A percentile compares a stretch with the other conserved stretches of the same genome.
phyloP scores from a whole-genome alignment of 2,888 invertebrate species.

The Drosophila prolongata region DNA sequence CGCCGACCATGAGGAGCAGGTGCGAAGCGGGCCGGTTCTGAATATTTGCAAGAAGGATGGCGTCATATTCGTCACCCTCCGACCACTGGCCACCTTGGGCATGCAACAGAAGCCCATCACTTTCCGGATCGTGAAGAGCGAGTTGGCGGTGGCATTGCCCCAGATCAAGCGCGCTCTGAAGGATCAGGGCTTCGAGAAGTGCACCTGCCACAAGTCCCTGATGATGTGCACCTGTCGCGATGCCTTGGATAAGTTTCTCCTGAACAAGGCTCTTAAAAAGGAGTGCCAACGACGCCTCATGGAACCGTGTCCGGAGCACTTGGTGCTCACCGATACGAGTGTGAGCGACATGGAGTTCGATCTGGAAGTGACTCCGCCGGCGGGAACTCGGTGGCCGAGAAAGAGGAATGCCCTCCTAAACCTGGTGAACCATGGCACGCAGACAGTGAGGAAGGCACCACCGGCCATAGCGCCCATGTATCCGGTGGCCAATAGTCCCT shows the following conservation, averaged over 20 bases:
- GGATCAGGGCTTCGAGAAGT: constrained; percentile 86
- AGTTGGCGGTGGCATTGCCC: constrained; percentile 84
- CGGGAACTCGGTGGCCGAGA: constrained; percentile 86
- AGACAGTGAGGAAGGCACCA: constrained; percentile 86
- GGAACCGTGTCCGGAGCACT: constrained; percentile 61
- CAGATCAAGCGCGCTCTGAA: constrained; percentile 86
- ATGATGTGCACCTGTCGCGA: constrained; percentile 77
- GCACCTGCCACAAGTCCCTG: constrained; percentile 85
- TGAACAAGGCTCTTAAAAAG: constrained; percentile 85
- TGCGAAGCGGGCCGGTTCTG: constrained; percentile 85
- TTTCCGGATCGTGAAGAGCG: constrained; percentile 88
- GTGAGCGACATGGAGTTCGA: constrained; percentile 87
- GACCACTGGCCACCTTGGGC: constrained; percentile 11
- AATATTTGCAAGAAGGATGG: constrained; percentile 88
- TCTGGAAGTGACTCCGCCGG: constrained; percentile 89
- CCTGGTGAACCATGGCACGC: constrained; percentile 86
- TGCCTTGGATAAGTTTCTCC: constrained; percentile 83
- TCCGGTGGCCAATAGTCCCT: constrained; percentile 57
- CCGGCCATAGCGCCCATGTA: constrained; percentile 39
- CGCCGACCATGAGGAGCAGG: constrained; percentile 27
- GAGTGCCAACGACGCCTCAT: constrained; percentile 79
- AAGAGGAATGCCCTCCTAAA: constrained; percentile 47
- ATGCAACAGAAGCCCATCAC: constrained; percentile 86
- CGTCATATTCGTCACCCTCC: constrained; percentile 86
- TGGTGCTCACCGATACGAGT: constrained; percentile 81